Evolutionary conservation across 1,140 invertebrate genomes (phyloP).

Genomic region (Philopotamus ludificatus): DNA sequence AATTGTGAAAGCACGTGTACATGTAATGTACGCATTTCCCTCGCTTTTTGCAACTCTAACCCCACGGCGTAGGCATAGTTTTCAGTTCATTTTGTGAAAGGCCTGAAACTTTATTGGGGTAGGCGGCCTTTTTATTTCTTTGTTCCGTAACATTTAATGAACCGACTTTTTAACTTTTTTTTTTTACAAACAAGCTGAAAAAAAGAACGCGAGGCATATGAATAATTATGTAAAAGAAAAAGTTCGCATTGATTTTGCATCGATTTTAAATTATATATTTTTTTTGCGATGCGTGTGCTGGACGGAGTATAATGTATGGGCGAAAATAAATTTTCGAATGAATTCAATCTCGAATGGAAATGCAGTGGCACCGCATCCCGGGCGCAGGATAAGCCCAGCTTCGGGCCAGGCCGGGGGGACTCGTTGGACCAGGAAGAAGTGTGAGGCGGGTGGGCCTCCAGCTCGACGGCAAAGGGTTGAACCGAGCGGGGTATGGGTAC

Average conservation of each 20-base stretch:
- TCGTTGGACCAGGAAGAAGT: neutral
- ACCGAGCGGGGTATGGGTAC: neutral
- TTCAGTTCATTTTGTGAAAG: conserved; percentile 22
- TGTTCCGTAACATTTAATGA: conserved; percentile 21
- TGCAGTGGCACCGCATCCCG: conserved; percentile 1
- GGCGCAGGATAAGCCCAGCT: conserved; percentile 7
- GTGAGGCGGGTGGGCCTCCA: neutral
- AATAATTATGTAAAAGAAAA: too few relatives aligned
- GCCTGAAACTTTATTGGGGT: conserved; percentile 37
- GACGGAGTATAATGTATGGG: too few relatives aligned
- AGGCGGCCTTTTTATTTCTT: conserved; percentile 23
- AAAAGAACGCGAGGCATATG: too few relatives aligned
- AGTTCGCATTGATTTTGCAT: too few relatives aligned
- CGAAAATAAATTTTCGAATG: too few relatives aligned
- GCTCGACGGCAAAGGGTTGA: conserved; percentile 2
- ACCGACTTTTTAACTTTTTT: conserved; percentile 15
- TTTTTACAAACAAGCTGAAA: too few relatives aligned
- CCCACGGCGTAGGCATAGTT: conserved; percentile 36
- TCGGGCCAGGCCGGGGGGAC: neutral
- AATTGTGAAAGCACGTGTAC: too few relatives aligned
- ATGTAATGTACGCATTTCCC: too few relatives aligned
- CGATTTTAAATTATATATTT: too few relatives aligned
- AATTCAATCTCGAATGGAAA: neutral
- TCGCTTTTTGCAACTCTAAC: too few relatives aligned
- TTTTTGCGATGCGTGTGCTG: too few relatives aligned